Evolutionary conservation across 2,888 invertebrate species (phyloP), one percentile per base, ranked within the genome.

Genomic region (Meghimatium bilineatum): DNA sequence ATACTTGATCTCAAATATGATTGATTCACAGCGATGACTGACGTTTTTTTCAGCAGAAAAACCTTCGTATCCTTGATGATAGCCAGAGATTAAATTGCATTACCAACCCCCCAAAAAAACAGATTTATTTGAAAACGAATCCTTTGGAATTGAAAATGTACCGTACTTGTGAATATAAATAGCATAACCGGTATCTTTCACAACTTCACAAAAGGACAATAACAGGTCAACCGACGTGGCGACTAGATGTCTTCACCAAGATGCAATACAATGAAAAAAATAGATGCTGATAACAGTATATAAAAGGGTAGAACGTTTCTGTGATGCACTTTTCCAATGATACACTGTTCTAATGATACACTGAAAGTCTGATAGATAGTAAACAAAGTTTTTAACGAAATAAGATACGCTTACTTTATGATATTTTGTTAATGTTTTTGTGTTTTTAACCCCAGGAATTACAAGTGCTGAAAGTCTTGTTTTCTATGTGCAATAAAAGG

Each of bases 221-320:
- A 56, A 20, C 56, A 71, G 38, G 71, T 23, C 71, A 71, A 38
- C 71, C 71, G 38, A 71, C n/a, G 29, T 71, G 71, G 63, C 56
- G 56, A 71, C 71, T 38, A 29, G 38, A 36, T 36, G 71, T n/a
- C 63, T 14, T n/a, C 29, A 12, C 63, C 2, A 63, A 8, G 29
- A 63, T 5, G 29, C 63, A 63, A 63, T 23, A 29, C 29, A 63
- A 29, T 29, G 6, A 56, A 56, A 14, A 56, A 3, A 20, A 56
- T 3, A 56, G 10, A 56, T 17, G 2, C 56, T 56, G 56, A 56
- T 56, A 56, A 56, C 56, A 56, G 17, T 20, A 56, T 14, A 56
- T 56, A 56, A 56, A 44, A 44, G 6, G 12, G 12, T n/a, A n/a
- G n/a, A n/a, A n/a, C n/a, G n/a, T n/a, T n/a, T n/a, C n/a, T n/a